A percentile compares a stretch with the other conserved stretches of the same genome.
phyloP scores from a whole-genome alignment of 2,888 invertebrate species.

The Ariolimax columbianus region DNA sequence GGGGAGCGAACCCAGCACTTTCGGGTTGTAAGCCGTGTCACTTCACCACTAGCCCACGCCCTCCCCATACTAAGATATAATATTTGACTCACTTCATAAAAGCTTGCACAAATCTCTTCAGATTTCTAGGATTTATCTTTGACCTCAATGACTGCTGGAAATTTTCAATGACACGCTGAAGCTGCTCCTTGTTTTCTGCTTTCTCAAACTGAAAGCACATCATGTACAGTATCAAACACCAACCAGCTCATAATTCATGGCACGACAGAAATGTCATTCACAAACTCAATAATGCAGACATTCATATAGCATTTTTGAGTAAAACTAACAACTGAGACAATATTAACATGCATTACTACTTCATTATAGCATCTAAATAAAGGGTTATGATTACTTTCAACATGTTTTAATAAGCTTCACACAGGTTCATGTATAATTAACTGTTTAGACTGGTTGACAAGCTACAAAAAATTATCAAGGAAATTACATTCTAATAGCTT shows the following conservation, averaged over 20 bases:
- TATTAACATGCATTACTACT: constrained; percentile 10
- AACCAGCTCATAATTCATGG: not conserved
- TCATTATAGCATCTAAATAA: not conserved
- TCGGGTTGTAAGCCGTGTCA: too few species aligned
- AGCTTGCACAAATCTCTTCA: constrained; percentile 89
- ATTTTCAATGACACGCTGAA: constrained; percentile 86
- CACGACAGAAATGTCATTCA: not conserved
- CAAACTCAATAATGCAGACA: not conserved
- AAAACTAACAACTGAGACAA: not conserved
- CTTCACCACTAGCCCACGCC: too few species aligned
- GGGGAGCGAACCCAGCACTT: too few species aligned
- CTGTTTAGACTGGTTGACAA: not conserved
- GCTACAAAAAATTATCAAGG: not conserved
- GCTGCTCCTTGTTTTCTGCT: constrained; percentile 75
- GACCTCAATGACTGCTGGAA: constrained; percentile 87
- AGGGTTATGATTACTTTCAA: not conserved
- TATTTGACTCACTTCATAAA: constrained; percentile 89
- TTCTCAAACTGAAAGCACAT: constrained; percentile 73
- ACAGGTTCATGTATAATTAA: not conserved
- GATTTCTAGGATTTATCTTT: constrained; percentile 88
- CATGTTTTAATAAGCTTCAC: not conserved
- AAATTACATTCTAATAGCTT: not conserved
- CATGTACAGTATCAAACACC: not conserved
- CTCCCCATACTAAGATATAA: too few species aligned
- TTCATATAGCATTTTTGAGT: not conserved